A percentile compares a stretch with the other conserved stretches of the same genome.
phyloP scores from a whole-genome alignment of 2,797 vertebrate genomes.

The Champsocephalus gunnari region DNA sequence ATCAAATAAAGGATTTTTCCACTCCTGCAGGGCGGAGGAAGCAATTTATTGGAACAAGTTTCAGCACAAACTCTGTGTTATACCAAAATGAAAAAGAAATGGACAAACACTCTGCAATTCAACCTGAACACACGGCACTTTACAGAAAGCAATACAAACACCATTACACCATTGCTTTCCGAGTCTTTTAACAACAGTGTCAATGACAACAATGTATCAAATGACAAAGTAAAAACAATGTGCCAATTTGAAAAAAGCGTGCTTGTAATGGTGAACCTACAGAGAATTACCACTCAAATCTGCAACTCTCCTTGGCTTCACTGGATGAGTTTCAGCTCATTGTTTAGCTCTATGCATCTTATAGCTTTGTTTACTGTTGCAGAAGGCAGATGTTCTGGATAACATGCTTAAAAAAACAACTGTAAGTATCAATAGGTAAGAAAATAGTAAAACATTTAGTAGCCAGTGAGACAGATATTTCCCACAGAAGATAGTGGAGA shows the following conservation, averaged over 20 bases:
- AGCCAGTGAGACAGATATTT: background rate
- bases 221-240: background rate
- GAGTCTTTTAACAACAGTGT: slow-evolving; percentile 35
- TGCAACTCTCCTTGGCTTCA: background rate
- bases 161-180: slow-evolving; percentile 35
- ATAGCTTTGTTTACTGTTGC: background rate
- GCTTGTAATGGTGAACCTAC: background rate
- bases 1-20: slow-evolving; percentile 83
- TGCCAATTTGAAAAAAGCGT: background rate
- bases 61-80: slow-evolving; percentile 39
- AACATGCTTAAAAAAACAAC: background rate
- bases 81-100: slow-evolving; percentile 48
- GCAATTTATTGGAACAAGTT: slow-evolving; percentile 66
- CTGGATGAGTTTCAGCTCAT: background rate
- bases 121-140: slow-evolving; percentile 31
- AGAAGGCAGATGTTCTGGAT: background rate
- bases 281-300: background rate
- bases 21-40: slow-evolving; percentile 47
- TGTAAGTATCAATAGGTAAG: background rate
- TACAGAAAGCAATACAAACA: slow-evolving; percentile 43
- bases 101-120: slow-evolving; percentile 41
- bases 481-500: background rate
- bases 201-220: slow-evolving; percentile 13
- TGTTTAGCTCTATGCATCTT: background rate
- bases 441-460: background rate